A percentile compares a stretch with the other conserved stretches of the same genome.
phyloP scores from a whole-genome alignment of 2,888 invertebrate species.

The Hirudinaria manillensis region DNA sequence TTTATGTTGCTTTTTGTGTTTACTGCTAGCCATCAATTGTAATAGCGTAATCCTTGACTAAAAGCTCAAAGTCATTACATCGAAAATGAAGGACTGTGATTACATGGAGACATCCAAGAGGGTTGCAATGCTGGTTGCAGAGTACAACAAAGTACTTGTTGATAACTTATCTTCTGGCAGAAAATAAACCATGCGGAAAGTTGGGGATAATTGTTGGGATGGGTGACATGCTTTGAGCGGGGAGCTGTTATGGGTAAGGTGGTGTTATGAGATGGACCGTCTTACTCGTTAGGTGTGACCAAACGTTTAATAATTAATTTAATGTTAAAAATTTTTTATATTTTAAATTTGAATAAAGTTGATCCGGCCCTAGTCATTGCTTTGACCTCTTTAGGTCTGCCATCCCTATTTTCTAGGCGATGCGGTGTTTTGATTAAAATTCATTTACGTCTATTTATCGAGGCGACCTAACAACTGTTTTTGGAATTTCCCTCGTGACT shows the following conservation, averaged over 20 bases:
- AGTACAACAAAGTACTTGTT: slow-evolving; percentile 62
- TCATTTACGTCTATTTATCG: neutral
- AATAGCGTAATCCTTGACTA: slow-evolving; percentile 38
- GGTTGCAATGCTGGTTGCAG: slow-evolving; percentile 59
- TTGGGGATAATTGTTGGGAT: no score
- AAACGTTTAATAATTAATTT: no score
- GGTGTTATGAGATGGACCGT: no score
- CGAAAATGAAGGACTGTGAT: slow-evolving; percentile 66
- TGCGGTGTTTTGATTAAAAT: no score
- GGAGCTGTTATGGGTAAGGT: no score
- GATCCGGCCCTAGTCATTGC: neutral
- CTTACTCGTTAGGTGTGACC: no score
- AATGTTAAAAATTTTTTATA: no score
- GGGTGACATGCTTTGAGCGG: no score
- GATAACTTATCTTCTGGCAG: slow-evolving; percentile 37
- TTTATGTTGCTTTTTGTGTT: neutral
- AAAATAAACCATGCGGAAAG: neutral
- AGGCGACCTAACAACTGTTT: neutral
- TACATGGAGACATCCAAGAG: slow-evolving; percentile 63
- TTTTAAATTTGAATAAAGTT: no score
- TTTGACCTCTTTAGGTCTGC: neutral
- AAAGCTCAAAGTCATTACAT: slow-evolving; percentile 53
- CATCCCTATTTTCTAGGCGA: neutral
- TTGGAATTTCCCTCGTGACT: neutral
- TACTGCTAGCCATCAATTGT: no score